Evolutionary conservation across 2,888 invertebrate genomes (phyloP), one percentile per base, ranked within the genome.

Genomic region (Cerceris rybyensis): DNA sequence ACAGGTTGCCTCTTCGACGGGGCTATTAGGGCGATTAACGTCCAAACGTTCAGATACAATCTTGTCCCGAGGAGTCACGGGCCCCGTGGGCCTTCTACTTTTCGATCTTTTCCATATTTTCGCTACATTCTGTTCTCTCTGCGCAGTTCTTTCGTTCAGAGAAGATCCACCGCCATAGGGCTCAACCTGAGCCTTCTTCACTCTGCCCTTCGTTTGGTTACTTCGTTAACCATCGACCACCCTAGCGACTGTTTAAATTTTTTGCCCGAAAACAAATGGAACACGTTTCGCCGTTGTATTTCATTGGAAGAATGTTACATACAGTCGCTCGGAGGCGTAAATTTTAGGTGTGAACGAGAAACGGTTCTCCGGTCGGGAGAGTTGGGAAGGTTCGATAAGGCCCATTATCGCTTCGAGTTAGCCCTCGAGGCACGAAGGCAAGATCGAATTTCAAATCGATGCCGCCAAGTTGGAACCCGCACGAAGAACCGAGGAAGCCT

Each of bases 371-470:
- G n/a, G 28, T 28, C 28, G 28, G 64, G 8, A 50, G 39, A 11
- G 55, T 14, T 14, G 49, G 42, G 11, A 54, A 63, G 72, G 28
- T 58, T 72, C 70, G 73, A 82, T 75, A 71, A 78, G 75, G 71
- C 58, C 78, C 74, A 75, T 78, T 74, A 75, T 80, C 73, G 78
- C 63, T 61, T 73, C 70, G 66, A 65, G 66, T 46, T 52, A 66
- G 66, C 65, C 70, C 71, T 67, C 65, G 78, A 83, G 60, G 69
- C 75, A 70, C 42, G 71, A 46, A 64, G 82, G 69, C 68, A 42
- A 74, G 77, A 79, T 79, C 81, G 83, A 84, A 75, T 83, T 83
- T 83, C 78, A 78, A 76, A 83, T 83, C 83, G 78, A 78, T 76
- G 69, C 64, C 64, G 43, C 39, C 8, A n/a, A 6, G 54, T 58